Evolutionary conservation across 2,797 vertebrate genomes (phyloP), one percentile per base, ranked within the genome.

Genomic region (Pitangus sulphuratus): DNA sequence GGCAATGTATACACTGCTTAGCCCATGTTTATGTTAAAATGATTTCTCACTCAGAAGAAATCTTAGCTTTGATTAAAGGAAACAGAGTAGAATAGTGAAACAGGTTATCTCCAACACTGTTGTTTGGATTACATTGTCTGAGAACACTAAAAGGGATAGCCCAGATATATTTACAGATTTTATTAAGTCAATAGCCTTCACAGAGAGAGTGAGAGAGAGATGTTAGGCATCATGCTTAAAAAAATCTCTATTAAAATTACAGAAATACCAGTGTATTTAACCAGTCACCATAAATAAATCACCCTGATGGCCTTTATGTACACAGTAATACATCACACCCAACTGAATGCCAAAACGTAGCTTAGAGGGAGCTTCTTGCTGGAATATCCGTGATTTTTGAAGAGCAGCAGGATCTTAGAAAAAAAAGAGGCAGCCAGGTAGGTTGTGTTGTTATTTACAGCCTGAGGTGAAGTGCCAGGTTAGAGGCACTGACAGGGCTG

Each of bases 21-120:
- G 61, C 25, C 40, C 54, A 1, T 93, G 95, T 95, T 97, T 97
- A 95, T 33, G 35, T 95, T 95, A 68, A 74, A 95, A 70, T 37
- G 61, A 75, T 86, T 93, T 87, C 87, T 95, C 56, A 25, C 85
- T 84, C 66, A 15, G 82, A 58, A 87, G 91, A 89, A 90, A 94
- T 51, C 69, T 76, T 25, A 35, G 79, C 80, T 95, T 91, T 89
- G 91, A 87, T 90, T 48, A 85, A 74, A 80, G 90, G 66, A 87
- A 91, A 80, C 10, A 19, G 57, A 68, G 81, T 11, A 53, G 65
- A 35, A 75, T 25, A 71, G 44, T 33, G 76, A 61, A 81, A 77
- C 39, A 65, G 83, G 82, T 95, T 76, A 81, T 66, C 47, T 74
- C 56, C 33, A 51, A 35, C 26, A 16, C n/a, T 44, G 2, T 37